phyloP scores from a whole-genome alignment of 2,888 invertebrate species.

The Beris morrisii region DNA sequence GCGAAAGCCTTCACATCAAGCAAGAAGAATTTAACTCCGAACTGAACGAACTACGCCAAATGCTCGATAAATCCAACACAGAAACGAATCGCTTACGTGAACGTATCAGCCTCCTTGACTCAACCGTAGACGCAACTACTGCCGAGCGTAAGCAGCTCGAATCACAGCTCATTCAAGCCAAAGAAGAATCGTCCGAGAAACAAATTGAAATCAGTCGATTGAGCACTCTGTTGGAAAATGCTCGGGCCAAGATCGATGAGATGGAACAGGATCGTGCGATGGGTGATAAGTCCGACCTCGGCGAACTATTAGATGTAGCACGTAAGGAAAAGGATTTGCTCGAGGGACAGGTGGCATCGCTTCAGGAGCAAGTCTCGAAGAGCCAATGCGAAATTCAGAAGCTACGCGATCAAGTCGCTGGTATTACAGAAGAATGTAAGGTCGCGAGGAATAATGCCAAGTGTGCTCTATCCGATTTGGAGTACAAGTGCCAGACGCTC shows the following conservation, averaged over 20 bases:
- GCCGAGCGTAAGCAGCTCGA: constrained; percentile 76
- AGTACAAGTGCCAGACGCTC: constrained; percentile 75
- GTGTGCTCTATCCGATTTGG: constrained; percentile 78
- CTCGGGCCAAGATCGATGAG: constrained; percentile 78
- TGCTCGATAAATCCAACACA: constrained; percentile 63
- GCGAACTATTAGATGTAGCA: constrained; percentile 68
- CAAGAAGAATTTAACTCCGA: constrained; percentile 78
- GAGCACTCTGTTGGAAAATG: constrained; percentile 78
- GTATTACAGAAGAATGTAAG: constrained; percentile 71
- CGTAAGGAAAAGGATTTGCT: constrained; percentile 73
- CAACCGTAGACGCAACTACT: constrained; percentile 71
- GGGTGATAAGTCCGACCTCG: constrained; percentile 71
- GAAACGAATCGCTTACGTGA: constrained; percentile 71
- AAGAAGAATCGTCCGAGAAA: constrained; percentile 73
- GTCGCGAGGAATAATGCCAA: constrained; percentile 86
- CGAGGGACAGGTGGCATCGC: constrained; percentile 67
- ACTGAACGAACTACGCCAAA: constrained; percentile 65
- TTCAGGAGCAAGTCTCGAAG: constrained; percentile 71
- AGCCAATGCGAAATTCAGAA: constrained; percentile 70
- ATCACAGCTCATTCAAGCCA: constrained; percentile 69
- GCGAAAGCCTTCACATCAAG: constrained; percentile 71
- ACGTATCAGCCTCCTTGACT: constrained; percentile 70
- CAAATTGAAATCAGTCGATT: constrained; percentile 80
- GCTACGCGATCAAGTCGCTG: constrained; percentile 67
- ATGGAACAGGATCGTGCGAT: constrained; percentile 68